Conservation (phyloP, 2,888 invertebrate genomes). For the Leuctra nigra region DNA sequence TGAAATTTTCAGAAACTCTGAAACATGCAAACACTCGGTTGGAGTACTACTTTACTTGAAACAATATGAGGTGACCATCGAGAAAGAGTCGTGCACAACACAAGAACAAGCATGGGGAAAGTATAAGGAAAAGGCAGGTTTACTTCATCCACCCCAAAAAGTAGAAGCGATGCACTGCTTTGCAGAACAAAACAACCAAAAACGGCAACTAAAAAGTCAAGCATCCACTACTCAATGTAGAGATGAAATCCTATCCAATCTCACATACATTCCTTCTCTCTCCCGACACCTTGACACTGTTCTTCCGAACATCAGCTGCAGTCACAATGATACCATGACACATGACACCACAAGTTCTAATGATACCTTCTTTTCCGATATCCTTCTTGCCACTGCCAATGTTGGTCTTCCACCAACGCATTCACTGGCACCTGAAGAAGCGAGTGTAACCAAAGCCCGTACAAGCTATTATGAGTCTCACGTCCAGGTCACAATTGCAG, state of each 20-base stretch:
- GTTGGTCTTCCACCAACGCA: neutral
- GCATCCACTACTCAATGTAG: neutral
- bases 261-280: neutral
- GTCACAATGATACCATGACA: neutral
- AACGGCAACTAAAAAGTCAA: neutral
- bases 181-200: neutral
- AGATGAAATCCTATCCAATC: neutral
- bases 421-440: neutral
- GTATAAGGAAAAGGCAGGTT: neutral
- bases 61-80: neutral
- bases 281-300: neutral
- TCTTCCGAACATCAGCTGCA: neutral
- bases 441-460: neutral
- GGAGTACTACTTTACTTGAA: neutral
- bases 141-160: neutral
- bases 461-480: neutral
- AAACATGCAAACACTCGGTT: neutral
- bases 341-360: neutral
- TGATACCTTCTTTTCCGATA: neutral
- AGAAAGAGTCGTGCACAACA: neutral
- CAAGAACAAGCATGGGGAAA: neutral
- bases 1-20: neutral
- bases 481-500: neutral
- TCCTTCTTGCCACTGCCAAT: neutral
- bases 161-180: neutral